Evolutionary conservation across 2,113 vertebrate genomes (phyloP).

Genomic region (Irena cyanogastra): DNA sequence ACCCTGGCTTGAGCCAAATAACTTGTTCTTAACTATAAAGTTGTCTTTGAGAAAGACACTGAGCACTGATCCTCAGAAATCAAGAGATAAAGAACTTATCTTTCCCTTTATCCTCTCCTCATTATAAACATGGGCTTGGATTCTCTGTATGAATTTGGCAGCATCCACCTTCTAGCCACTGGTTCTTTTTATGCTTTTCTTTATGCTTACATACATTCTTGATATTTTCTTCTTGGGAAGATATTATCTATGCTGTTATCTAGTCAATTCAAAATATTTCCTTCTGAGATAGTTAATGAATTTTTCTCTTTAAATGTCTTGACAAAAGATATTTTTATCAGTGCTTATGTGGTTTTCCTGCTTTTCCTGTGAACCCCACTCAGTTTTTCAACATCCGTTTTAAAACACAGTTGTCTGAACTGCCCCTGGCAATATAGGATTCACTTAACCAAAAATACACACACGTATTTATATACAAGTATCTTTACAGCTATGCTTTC

Average conservation of each 20-base stretch:
- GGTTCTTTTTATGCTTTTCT: background rate
- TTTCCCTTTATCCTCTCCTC: background rate
- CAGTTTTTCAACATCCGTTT: background rate
- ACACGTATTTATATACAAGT: background rate
- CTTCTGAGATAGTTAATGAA: background rate
- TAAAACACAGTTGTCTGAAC: background rate
- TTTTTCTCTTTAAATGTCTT: background rate
- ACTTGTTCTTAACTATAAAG: background rate
- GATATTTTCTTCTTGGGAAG: background rate
- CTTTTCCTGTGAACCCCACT: background rate
- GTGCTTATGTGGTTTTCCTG: background rate
- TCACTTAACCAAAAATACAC: background rate
- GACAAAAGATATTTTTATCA: background rate
- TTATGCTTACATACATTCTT: background rate
- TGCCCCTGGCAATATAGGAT: background rate
- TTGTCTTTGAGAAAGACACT: background rate
- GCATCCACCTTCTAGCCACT: background rate
- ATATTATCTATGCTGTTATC: background rate
- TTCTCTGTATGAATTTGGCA: background rate
- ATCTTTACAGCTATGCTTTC: background rate
- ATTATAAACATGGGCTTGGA: background rate
- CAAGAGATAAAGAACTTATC: background rate
- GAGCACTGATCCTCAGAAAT: background rate
- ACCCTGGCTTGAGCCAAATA: conserved; percentile 8
- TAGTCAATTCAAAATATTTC: background rate